These are phyloP conservation scores for Drosophila borborema DNA, from an alignment of 2,888 invertebrate species.

Conservation along the genomic window DNA sequence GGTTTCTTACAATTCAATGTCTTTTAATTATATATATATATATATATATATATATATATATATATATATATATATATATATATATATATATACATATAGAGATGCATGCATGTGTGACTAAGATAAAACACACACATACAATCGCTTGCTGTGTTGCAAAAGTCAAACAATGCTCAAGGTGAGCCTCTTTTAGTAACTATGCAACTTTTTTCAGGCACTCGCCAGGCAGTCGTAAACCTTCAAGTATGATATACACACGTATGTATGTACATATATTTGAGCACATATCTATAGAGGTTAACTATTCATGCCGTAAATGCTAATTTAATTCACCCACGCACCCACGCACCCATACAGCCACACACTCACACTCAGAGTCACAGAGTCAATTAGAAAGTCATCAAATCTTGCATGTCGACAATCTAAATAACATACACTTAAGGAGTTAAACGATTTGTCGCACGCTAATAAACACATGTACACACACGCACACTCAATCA, in stretches of 20 bases:
- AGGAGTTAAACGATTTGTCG: slow-evolving; percentile 71
- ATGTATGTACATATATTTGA: background rate
- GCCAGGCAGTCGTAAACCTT: slow-evolving; percentile 33
- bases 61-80: slow-evolving; percentile 3
- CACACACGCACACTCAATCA: slow-evolving; percentile 23
- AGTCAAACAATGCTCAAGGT: slow-evolving; percentile 64
- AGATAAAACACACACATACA: slow-evolving; percentile 26
- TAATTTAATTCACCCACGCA: background rate
- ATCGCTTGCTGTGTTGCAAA: slow-evolving; percentile 53
- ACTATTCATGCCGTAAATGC: background rate
- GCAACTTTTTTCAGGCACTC: slow-evolving; percentile 37
- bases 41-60: slow-evolving; percentile 4
- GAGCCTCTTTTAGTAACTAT: slow-evolving; percentile 50
- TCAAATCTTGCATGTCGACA: slow-evolving; percentile 35
- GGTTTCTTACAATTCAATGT: slow-evolving; percentile 17
- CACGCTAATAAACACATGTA: slow-evolving; percentile 48
- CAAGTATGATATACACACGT: slow-evolving; percentile 7
- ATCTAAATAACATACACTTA: slow-evolving; percentile 42
- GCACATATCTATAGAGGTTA: background rate
- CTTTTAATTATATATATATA: slow-evolving; percentile 21
- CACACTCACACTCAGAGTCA: background rate
- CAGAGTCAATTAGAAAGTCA: slow-evolving; percentile 36
- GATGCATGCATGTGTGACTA: slow-evolving; percentile 8
- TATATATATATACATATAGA: background rate
- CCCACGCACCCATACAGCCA: background rate